phyloP scores from a whole-genome alignment of 2,888 invertebrate species.

The Prionchulus punctatus region DNA sequence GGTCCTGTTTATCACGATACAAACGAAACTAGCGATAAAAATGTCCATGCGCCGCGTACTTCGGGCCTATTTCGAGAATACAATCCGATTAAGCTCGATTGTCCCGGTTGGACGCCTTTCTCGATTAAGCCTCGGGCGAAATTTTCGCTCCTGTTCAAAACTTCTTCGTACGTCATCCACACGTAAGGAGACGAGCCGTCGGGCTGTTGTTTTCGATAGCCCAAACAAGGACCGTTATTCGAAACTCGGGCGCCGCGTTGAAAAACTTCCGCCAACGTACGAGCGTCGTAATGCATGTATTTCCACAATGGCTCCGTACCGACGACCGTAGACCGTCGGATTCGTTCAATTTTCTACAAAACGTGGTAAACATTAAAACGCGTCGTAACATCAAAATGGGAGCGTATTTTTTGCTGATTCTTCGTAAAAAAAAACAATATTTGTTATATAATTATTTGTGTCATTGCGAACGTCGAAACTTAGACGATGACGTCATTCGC shows the following conservation, averaged over 20 bases:
- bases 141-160: constrained; percentile 27
- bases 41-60: constrained; percentile 26
- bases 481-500: too few species aligned
- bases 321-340: background rate
- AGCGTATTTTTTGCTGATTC: too few species aligned
- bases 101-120: constrained; percentile 27
- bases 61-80: constrained; percentile 38
- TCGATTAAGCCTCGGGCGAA: constrained; percentile 33
- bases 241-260: constrained; percentile 78
- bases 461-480: too few species aligned
- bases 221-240: constrained; percentile 40
- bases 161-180: constrained; percentile 11
- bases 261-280: constrained; percentile 73
- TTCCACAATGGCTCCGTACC: background rate
- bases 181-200: constrained; percentile 11
- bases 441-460: too few species aligned
- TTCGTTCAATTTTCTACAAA: background rate
- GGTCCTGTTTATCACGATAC: too few species aligned
- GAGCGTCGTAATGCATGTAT: constrained; percentile 45
- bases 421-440: too few species aligned
- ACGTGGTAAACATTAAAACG: too few species aligned
- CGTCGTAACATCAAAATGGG: too few species aligned
- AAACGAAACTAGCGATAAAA: too few species aligned
- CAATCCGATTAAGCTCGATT: constrained; percentile 34
- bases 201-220: constrained; percentile 9